Evolutionary conservation across 1,140 invertebrate genomes (phyloP).

Genomic region (Forficula auricularia): DNA sequence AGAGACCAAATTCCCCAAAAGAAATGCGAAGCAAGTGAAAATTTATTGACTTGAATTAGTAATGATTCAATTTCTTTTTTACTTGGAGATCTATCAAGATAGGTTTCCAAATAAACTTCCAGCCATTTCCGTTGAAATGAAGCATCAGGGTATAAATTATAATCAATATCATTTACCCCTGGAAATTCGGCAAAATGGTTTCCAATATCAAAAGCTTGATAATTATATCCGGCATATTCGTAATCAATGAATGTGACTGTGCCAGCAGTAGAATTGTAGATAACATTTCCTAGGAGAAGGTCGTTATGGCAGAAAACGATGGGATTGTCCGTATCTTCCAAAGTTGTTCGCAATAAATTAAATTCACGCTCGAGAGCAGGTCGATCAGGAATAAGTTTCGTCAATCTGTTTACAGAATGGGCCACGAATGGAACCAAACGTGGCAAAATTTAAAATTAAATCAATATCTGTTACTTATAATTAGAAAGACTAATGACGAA

Average conservation of each 20-base stretch:
- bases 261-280: slow-evolving; percentile 54
- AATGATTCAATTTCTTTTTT: slow-evolving; percentile 46
- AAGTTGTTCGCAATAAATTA: slow-evolving; percentile 40
- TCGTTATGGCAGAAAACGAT: slow-evolving; percentile 96
- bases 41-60: slow-evolving; percentile 62
- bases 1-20: slow-evolving; percentile 89
- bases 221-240: slow-evolving; percentile 89
- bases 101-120: slow-evolving; percentile 49
- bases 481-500: too few species aligned
- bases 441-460: too few species aligned
- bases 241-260: slow-evolving; percentile 90
- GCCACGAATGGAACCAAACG: too few species aligned
- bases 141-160: slow-evolving; percentile 56
- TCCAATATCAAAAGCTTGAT: slow-evolving; percentile 89
- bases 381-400: slow-evolving; percentile 44
- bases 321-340: slow-evolving; percentile 50
- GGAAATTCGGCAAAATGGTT: slow-evolving; percentile 94
- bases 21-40: slow-evolving; percentile 64
- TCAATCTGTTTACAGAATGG: too few species aligned
- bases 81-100: slow-evolving; percentile 19
- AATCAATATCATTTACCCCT: slow-evolving; percentile 60
- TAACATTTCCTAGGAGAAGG: slow-evolving; percentile 82
- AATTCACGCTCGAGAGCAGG: slow-evolving; percentile 49
- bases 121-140: slow-evolving; percentile 73
- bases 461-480: too few species aligned